A percentile compares a stretch with the other conserved stretches of the same genome.
Conservation (phyloP, 2,113 vertebrate genomes). For the Sylvilagus bachmani region DNA sequence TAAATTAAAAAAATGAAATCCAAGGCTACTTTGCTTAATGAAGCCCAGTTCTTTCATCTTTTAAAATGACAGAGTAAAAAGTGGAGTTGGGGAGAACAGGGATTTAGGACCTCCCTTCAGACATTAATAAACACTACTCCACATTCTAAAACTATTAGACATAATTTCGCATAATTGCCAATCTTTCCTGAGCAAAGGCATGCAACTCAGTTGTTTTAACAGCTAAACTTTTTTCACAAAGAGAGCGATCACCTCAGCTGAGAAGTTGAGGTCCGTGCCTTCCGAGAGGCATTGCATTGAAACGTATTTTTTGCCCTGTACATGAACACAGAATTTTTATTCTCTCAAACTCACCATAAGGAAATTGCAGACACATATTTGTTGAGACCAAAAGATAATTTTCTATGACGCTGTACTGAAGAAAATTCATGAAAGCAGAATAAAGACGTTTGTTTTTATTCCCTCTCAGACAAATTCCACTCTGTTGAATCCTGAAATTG, state of each 20-base stretch:
- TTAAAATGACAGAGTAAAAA: conserved; percentile 77
- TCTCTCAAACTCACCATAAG: conserved; percentile 40
- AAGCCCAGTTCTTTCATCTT: conserved; percentile 82
- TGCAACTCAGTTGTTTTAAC: conserved; percentile 66
- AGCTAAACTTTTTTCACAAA: conserved; percentile 47
- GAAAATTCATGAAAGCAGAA: conserved; percentile 42
- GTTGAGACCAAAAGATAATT: conserved; percentile 34
- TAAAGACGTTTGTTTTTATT: conserved; percentile 55
- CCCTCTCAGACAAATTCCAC: conserved; percentile 47
- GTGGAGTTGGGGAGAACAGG: conserved; percentile 47
- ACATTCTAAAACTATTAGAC: conserved; percentile 79
- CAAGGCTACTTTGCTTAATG: conserved; percentile 71
- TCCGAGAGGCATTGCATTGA: not conserved
- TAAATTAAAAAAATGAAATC: conserved; percentile 77
- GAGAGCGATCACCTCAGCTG: not conserved
- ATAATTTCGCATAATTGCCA: conserved; percentile 77
- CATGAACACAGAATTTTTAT: conserved; percentile 21
- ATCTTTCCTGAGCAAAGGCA: conserved; percentile 74
- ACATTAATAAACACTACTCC: conserved; percentile 73
- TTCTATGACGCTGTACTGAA: not conserved
- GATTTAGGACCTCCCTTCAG: conserved; percentile 77
- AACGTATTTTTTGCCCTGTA: not conserved
- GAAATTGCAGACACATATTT: not conserved
- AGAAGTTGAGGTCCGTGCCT: not conserved
- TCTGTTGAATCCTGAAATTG: conserved; percentile 32